phyloP scores from a whole-genome alignment of 2,113 vertebrate genomes.

The Prionailurus viverrinus region DNA sequence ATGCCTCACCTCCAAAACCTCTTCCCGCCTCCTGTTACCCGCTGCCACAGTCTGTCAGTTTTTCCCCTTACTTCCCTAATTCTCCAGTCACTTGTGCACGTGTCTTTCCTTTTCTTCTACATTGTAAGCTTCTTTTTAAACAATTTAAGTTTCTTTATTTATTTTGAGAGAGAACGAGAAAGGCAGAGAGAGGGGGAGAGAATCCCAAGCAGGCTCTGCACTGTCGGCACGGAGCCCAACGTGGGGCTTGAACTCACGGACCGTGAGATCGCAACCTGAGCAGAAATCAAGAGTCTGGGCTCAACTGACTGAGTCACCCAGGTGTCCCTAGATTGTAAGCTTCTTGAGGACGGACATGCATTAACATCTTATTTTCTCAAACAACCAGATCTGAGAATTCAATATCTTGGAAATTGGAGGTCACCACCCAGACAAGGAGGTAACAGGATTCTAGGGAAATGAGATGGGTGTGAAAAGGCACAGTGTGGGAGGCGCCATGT shows the following conservation, averaged over 20 bases:
- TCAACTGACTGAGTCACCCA: too few species aligned
- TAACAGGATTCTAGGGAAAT: background rate
- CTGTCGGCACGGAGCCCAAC: too few species aligned
- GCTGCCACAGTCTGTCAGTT: rapidly evolving
- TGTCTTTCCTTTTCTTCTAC: background rate
- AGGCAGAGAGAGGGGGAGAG: too few species aligned
- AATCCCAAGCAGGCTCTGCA: too few species aligned
- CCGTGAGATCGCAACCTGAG: too few species aligned
- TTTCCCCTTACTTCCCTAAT: background rate
- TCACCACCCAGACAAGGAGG: background rate
- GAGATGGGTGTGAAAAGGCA: background rate
- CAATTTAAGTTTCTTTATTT: too few species aligned
- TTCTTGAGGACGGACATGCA: background rate
- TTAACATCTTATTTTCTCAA: background rate
- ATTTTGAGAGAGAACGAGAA: too few species aligned
- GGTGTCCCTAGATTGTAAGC: too few species aligned
- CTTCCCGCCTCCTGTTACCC: rapidly evolving
- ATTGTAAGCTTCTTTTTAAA: background rate
- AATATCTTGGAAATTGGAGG: background rate
- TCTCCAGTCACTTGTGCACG: background rate
- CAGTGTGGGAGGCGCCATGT: background rate
- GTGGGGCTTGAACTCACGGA: too few species aligned
- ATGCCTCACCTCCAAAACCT: background rate
- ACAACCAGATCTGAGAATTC: background rate
- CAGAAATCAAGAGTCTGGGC: too few species aligned